phyloP scores from a whole-genome alignment of 2,797 vertebrate genomes.

The Hylomyscus alleni region DNA sequence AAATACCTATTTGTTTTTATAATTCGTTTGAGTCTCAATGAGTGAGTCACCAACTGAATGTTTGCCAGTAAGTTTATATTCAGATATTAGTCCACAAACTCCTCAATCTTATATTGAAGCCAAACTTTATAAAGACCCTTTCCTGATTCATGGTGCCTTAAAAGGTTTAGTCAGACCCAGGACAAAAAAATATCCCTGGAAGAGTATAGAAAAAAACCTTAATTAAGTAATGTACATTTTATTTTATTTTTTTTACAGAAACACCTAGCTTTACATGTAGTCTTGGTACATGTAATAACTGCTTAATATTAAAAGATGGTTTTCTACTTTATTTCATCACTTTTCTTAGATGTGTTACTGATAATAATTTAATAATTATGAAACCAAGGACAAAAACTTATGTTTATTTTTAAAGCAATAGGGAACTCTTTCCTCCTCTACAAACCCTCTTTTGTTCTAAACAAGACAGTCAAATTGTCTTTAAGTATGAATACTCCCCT shows the following conservation, averaged over 20 bases:
- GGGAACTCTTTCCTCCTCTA: neutral
- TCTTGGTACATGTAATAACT: neutral
- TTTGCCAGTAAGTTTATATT: slow-evolving; percentile 5
- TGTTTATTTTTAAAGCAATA: slow-evolving; percentile 35
- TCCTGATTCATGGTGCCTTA: neutral
- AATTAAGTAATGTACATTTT: neutral
- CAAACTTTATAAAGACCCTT: neutral
- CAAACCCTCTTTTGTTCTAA: slow-evolving; percentile 15
- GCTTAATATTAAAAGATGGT: neutral
- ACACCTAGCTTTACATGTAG: neutral
- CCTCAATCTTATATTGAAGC: slow-evolving; percentile 22
- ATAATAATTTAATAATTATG: slow-evolving; percentile 71
- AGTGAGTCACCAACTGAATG: neutral
- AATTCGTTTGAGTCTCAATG: neutral
- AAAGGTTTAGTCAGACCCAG: slow-evolving; percentile 16
- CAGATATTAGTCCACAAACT: slow-evolving; percentile 58
- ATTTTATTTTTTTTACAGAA: slow-evolving; percentile 49
- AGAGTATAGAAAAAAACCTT: slow-evolving; percentile 16
- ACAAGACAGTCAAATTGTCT: slow-evolving; percentile 66
- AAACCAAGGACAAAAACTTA: neutral
- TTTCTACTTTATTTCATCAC: slow-evolving; percentile 15
- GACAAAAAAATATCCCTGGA: slow-evolving; percentile 13
- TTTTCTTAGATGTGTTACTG: slow-evolving; percentile 22
- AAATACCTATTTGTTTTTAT: neutral
- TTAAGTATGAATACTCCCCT: slow-evolving; percentile 86